Base-by-base conservation (phyloP, 2,113 vertebrate species). In the Phrynocephalus versicolor region DNA sequence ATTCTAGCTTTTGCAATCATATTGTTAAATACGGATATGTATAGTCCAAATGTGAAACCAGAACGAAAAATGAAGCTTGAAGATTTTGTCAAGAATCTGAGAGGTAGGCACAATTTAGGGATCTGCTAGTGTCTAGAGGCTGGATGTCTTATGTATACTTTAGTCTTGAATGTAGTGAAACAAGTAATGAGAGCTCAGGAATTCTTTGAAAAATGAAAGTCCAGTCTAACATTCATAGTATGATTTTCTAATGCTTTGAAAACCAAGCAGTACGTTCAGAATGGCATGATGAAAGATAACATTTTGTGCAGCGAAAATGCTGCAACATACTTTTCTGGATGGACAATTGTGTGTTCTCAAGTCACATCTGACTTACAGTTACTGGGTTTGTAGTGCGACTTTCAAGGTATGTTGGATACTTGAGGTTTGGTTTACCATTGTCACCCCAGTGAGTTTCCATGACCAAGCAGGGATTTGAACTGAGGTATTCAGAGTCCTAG, bases 31-130 rank as follows among this genome's bases (percentile, higher is more conserved):
- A 99, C 99, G 0, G 98, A 99, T 94, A 99, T 99, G 99, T 99
- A 99, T 96, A 99, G 99, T 93, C 99, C 99, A 89, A 99, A 98
- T 3, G 99, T 99, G 91, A 99, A 99, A 90, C 97, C 98, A 0
- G 98, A 99, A 95, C 97, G 99, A 81, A 99, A 99, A 94, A 99
- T 99, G 99, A 99, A 99, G 94, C 95, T 99, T 16, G 98, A 99
- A 91, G 99, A 99, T 91, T 99, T 99, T 79, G 96, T 99, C 93
- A 99, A 99, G 96, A 99, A 99, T 92, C 96, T 99, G 37, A 95
- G 98, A 94, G 98, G 98, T 99, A 92, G 94, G 95, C 41, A 76
- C 6, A 25, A 7, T 13, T 14, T 1, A 2, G 41, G 2, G 0
- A 0, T 23, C 25, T 73, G 12, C 39, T 57, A 62, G 35, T n/a